Percentiles rank a stretch among this genome's conserved stretches.
phyloP scores from a whole-genome alignment of 2,797 vertebrate genomes.

The Etheostoma nigrum region DNA sequence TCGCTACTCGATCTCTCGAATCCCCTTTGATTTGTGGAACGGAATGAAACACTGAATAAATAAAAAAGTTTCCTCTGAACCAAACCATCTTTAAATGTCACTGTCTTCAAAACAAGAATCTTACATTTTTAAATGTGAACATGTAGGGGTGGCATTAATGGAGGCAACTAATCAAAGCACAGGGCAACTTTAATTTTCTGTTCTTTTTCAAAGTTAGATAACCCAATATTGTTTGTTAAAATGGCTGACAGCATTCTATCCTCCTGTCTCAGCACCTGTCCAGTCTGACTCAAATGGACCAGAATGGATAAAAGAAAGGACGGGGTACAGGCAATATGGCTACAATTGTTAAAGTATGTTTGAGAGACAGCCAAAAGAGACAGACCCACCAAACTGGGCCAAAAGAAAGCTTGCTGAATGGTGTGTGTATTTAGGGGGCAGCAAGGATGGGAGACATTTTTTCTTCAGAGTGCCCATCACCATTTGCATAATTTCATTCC shows the following conservation, averaged over 20 bases:
- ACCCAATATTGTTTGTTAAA: slow-evolving; percentile 66
- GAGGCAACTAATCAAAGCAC: slow-evolving; percentile 49
- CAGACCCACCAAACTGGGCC: slow-evolving; percentile 76
- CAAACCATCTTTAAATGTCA: slow-evolving; percentile 50
- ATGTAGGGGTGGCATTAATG: slow-evolving; percentile 29
- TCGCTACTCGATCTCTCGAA: slow-evolving; percentile 75
- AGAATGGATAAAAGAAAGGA: slow-evolving; percentile 69
- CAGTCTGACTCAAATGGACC: slow-evolving; percentile 61
- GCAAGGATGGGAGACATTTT: slow-evolving; percentile 80
- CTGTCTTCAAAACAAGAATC: slow-evolving; percentile 39
- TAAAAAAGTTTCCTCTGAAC: slow-evolving; percentile 55
- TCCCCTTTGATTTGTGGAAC: slow-evolving; percentile 70
- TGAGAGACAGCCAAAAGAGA: slow-evolving; percentile 84
- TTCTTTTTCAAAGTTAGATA: slow-evolving; percentile 69
- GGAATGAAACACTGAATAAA: slow-evolving; percentile 55
- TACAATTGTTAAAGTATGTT: slow-evolving; percentile 77
- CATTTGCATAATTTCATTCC: slow-evolving; percentile 87
- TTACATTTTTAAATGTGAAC: slow-evolving; percentile 31
- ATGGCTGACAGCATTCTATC: slow-evolving; percentile 78
- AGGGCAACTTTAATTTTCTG: slow-evolving; percentile 55
- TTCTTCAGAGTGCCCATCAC: slow-evolving; percentile 77
- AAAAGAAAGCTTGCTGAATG: slow-evolving; percentile 73
- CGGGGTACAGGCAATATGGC: slow-evolving; percentile 58
- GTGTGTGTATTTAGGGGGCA: slow-evolving; percentile 78
- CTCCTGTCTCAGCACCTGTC: slow-evolving; percentile 73